Evolutionary conservation across 2,797 vertebrate species (phyloP).

Genomic region (Hyperoplus lanceolatus): DNA sequence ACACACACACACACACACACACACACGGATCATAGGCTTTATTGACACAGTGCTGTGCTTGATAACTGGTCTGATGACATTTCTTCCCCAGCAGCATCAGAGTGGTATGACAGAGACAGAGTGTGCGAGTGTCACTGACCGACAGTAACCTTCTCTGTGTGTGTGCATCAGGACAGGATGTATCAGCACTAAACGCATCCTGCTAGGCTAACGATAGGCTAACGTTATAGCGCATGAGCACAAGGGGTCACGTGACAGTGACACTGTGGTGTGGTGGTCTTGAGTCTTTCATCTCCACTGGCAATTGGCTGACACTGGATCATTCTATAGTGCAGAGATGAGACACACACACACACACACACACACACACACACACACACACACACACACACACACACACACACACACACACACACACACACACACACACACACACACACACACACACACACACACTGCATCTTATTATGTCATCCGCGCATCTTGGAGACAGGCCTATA

Average conservation of each 20-base stretch:
- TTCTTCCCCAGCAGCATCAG: conserved; percentile 8
- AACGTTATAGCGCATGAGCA: conserved; percentile 38
- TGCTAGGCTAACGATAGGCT: conserved; percentile 7
- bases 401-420: neutral
- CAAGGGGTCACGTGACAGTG: conserved; percentile 70
- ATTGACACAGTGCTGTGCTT: neutral
- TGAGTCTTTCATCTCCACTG: conserved; percentile 41
- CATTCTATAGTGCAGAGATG: conserved; percentile 54
- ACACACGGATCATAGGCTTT: no score
- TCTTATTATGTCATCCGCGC: conserved; percentile 29
- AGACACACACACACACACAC: neutral
- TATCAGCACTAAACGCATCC: conserved; percentile 45
- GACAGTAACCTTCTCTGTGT: conserved; percentile 56
- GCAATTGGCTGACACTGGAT: conserved; percentile 73
- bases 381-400: no score
- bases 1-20: no score
- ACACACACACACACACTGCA: no score
- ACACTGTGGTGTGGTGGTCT: conserved; percentile 65
- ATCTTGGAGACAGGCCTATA: conserved; percentile 11
- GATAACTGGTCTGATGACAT: no score
- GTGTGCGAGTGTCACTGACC: conserved; percentile 51
- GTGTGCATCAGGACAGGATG: conserved; percentile 3
- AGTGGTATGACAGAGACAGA: neutral
- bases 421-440: no score
- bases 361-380: no score